Evolutionary conservation across 1,140 invertebrate genomes (phyloP), one percentile per base, ranked within the genome.

Genomic region (Lepidurus couesii): DNA sequence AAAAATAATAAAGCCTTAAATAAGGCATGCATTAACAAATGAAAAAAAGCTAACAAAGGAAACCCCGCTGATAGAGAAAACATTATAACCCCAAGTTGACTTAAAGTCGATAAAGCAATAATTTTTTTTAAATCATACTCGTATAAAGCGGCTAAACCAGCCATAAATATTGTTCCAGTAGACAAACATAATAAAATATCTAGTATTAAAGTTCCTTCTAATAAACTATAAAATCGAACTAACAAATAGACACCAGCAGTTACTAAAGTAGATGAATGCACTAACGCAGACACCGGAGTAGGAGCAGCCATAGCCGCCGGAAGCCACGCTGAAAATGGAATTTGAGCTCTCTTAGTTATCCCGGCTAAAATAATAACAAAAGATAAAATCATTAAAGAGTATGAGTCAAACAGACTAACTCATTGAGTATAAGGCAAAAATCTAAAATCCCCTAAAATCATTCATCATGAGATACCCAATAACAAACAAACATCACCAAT

Each of bases 241-340:
- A 91, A 83, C 84, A 92, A 86, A 88, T 90, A 92, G 80, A 92
- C 86, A 0, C 90, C 90, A 0, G 90, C 90, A 44, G 90, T 91
- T 0, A 92, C 90, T 82, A 92, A 87, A 80, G 90, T 92, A 43
- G 90, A 92, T 80, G 90, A 92, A 88, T 92, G 90, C 84, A 92
- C 90, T 85, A 92, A 88, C 75, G 90, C 87, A 75, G 90, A 91
- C 81, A 92, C 87, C 73, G 90, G 89, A 16, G 90, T 91, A 65
- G 90, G 90, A 65, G 90, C 90, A 1, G 89, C 88, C 84, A 92
- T 92, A 43, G 90, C 90, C 7, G 87, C 87, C 0, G 91, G 91
- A 44, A 92, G 84, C 83, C 91, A 91, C 80, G 87, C 86, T 82
- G 88, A 90, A 89, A 92, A 92, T 75, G 90, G 89, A 87, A 91